Conservation (phyloP, 2,888 invertebrate species). For the Elmis aenea region DNA sequence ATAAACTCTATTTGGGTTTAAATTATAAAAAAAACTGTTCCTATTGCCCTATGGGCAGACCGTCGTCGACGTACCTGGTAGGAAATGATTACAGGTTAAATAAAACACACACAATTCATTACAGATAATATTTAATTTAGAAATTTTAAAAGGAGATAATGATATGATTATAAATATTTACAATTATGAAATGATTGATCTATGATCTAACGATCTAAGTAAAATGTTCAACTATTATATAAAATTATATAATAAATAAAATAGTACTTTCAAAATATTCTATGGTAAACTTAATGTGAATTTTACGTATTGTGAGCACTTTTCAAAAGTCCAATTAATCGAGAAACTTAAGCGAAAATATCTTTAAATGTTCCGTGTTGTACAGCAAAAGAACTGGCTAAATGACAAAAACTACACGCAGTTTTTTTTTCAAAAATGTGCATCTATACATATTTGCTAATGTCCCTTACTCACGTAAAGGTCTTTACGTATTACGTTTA, state of each 20-base stretch:
- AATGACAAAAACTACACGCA: slow-evolving; percentile 42
- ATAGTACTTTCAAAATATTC: slow-evolving; percentile 33
- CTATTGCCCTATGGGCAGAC: no score
- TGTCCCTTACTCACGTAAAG: slow-evolving; percentile 14
- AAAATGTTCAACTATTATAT: slow-evolving; percentile 45
- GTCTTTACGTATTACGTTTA: slow-evolving; percentile 40
- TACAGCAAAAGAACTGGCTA: slow-evolving; percentile 39
- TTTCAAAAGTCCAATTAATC: slow-evolving; percentile 28
- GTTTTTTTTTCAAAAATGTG: slow-evolving; percentile 47
- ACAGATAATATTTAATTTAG: slow-evolving; percentile 65
- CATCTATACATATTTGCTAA: slow-evolving; percentile 32
- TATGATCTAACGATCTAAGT: slow-evolving; percentile 49
- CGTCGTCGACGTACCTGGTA: no score
- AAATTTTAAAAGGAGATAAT: slow-evolving; percentile 75
- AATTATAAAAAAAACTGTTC: no score
- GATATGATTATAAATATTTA: slow-evolving; percentile 64
- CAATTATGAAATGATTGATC: slow-evolving; percentile 47
- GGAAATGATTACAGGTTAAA: no score
- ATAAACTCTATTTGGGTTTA: no score
- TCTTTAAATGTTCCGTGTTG: slow-evolving; percentile 32
- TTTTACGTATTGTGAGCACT: slow-evolving; percentile 20
- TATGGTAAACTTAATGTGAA: slow-evolving; percentile 27
- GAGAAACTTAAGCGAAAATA: slow-evolving; percentile 21
- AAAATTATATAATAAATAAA: slow-evolving; percentile 48
- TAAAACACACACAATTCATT: no score